Base-by-base conservation (phyloP, 1,140 invertebrate genomes). In the Melipona quadrifasciata region DNA sequence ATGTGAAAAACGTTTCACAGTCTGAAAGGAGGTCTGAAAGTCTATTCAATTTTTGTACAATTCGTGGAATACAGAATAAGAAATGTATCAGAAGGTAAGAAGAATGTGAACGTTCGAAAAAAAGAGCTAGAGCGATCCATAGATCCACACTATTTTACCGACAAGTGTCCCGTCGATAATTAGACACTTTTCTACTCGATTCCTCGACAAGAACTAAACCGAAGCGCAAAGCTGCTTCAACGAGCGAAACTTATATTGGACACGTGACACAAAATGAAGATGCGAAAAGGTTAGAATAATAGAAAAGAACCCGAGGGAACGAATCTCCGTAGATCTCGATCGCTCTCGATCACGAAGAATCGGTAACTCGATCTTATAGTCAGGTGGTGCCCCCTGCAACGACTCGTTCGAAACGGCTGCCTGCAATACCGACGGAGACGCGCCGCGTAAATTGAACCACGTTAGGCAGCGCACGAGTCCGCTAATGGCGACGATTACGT, bases 311-410 rank as follows among this genome's bases (percentile, higher is more conserved):
- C n/a, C n/a, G n/a, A n/a, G n/a, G n/a, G 24, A 70, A 16, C 11
- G 21, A 39, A 24, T 34, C 8, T 2, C 31, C 17, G 17, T 76
- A 3, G 3, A 12, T 61, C n/a, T 61, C 58, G 6, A 61, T 12
- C 57, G 51, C 57, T 76, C 31, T 16, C 34, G 71, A 58, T 71
- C 83, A 31, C 55, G 64, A 47, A 17, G 31, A 61, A 89, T 89
- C 88, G 87, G 87, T 86, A 83, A 83, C 61, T 78, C 68, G 71
- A 86, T 86, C 55, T 72, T n/a, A 57, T 61, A 81, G 75, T 80
- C 19, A 16, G 11, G 81, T 89, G 88, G 72, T 74, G 88, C 88
- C 85, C 67, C 31, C 87, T 82, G 14, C 51, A 21, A 80, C 10
- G 19, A 0, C 17, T 12, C 16, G 1, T 6, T 58, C 39, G 2